Percentiles rank a stretch among this genome's conserved stretches.
These are phyloP conservation scores for Tinamus guttatus DNA, from an alignment of 2,113 vertebrate genomes.

Conservation along the genomic window DNA sequence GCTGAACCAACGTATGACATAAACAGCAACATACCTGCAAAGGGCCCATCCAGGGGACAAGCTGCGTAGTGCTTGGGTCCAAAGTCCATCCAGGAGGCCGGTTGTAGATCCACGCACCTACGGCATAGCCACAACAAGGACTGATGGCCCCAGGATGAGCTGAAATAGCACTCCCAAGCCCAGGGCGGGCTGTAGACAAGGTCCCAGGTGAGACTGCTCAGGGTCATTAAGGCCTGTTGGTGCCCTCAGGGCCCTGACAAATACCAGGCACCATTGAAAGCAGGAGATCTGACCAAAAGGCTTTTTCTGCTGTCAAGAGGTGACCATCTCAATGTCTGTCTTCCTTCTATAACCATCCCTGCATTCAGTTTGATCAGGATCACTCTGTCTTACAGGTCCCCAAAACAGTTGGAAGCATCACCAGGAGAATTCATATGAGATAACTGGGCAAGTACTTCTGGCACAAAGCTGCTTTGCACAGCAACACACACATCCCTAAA, in stretches of 20 bases:
- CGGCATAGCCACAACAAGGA: neutral
- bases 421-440: neutral
- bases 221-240: neutral
- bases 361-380: neutral
- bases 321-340: neutral
- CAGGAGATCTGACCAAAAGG: neutral
- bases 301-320: neutral
- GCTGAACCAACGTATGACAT: neutral
- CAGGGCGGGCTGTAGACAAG: neutral
- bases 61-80: no score
- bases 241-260: accelerated
- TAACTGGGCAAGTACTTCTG: neutral
- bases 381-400: neutral
- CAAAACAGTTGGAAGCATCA: neutral
- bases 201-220: neutral
- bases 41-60: neutral
- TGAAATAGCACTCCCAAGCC: neutral
- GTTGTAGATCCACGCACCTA: neutral
- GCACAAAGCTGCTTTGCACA: neutral
- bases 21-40: neutral
- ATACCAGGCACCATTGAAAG: neutral
- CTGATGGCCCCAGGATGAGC: neutral
- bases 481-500: neutral
- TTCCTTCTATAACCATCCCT: neutral
- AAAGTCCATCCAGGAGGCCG: neutral